These are phyloP conservation scores for Drosophila ezoana DNA, from an alignment of 2,888 invertebrate genomes.

Conservation along the genomic window DNA sequence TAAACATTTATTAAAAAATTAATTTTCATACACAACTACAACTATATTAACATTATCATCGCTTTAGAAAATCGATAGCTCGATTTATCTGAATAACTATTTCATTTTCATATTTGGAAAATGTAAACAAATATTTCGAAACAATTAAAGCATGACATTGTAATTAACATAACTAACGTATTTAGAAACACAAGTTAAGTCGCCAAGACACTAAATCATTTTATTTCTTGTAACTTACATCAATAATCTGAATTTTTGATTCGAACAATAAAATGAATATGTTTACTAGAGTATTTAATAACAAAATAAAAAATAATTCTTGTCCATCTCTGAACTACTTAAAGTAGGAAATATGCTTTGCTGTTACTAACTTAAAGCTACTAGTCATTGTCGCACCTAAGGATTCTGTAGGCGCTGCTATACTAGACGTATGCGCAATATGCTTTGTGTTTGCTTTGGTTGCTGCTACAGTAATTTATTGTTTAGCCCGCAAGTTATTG, in stretches of 20 bases:
- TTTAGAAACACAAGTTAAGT: too few relatives aligned
- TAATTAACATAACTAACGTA: too few relatives aligned
- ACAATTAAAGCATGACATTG: too few relatives aligned
- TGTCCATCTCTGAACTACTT: neutral
- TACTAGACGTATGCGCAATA: constrained; percentile 32
- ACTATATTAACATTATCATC: too few relatives aligned
- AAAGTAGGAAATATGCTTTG: neutral
- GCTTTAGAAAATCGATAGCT: too few relatives aligned
- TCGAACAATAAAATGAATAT: neutral
- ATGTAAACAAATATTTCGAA: too few relatives aligned
- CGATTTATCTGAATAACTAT: too few relatives aligned
- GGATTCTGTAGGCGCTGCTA: neutral
- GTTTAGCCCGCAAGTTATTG: constrained; percentile 70
- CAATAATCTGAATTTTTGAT: neutral
- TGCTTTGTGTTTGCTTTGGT: constrained; percentile 45
- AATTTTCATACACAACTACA: too few relatives aligned
- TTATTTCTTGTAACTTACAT: too few relatives aligned
- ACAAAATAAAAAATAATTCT: neutral
- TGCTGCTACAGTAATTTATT: constrained; percentile 61
- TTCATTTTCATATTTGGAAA: too few relatives aligned
- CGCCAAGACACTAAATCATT: too few relatives aligned
- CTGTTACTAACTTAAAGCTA: constrained; percentile 1
- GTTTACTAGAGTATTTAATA: neutral
- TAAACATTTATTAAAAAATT: too few relatives aligned
- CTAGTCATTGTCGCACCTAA: constrained; percentile 3